Conservation (phyloP, 2,113 vertebrate genomes). For the Corythoichthys intestinalis region DNA sequence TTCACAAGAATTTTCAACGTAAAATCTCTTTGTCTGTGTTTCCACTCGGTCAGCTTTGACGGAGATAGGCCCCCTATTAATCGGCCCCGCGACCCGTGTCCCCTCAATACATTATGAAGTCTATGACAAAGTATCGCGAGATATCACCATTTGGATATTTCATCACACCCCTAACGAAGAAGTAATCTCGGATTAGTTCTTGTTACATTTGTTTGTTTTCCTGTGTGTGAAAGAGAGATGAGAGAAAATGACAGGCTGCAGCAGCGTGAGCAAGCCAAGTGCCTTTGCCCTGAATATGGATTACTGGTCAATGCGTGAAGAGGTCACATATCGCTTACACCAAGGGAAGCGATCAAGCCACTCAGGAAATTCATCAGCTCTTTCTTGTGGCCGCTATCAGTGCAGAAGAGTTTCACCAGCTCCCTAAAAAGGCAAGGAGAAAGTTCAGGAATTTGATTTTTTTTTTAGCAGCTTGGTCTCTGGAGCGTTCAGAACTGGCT, state of each 20-base stretch:
- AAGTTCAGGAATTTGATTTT: too few species aligned
- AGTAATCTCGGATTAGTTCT: constrained; percentile 4
- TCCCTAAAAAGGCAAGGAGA: constrained; percentile 62
- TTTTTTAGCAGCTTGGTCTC: background rate
- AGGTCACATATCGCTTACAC: constrained; percentile 52
- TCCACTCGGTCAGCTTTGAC: too few species aligned
- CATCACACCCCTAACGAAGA: too few species aligned
- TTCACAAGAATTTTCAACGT: too few species aligned
- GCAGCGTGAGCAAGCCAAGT: background rate
- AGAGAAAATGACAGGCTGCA: constrained; percentile 8
- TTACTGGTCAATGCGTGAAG: constrained; percentile 20
- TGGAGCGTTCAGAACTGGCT: background rate
- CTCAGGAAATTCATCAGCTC: constrained; percentile 67
- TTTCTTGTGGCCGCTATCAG: constrained; percentile 57
- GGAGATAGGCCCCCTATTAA: too few species aligned
- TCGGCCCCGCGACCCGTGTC: too few species aligned
- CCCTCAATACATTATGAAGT: too few species aligned
- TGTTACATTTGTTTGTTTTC: constrained; percentile 1
- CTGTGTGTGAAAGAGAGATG: background rate
- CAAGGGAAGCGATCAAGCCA: constrained; percentile 50
- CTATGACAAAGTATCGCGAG: too few species aligned
- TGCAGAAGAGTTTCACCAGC: constrained; percentile 74
- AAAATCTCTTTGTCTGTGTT: too few species aligned
- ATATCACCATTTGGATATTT: background rate
- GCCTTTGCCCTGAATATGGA: constrained; percentile 9